phyloP scores from a whole-genome alignment of 2,797 vertebrate genomes.

The Pelodytes ibericus region DNA sequence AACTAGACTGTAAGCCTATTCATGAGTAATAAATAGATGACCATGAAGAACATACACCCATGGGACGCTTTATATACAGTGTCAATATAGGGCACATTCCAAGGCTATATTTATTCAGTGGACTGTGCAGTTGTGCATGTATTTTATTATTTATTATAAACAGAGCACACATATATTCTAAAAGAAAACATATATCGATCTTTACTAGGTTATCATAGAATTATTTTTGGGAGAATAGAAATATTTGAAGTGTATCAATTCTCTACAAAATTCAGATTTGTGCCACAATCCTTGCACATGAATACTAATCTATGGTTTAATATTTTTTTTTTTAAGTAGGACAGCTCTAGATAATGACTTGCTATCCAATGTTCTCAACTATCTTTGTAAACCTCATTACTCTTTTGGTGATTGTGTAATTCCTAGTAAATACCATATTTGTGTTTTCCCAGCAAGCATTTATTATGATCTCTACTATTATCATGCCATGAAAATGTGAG shows the following conservation, averaged over 20 bases:
- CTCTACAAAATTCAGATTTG: conserved; percentile 1
- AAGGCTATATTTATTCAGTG: too few species aligned
- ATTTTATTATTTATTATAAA: too few species aligned
- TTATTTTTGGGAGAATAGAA: too few species aligned
- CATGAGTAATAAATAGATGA: too few species aligned
- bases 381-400: conserved; percentile 7
- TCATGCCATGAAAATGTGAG: background rate
- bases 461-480: background rate
- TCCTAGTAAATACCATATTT: conserved; percentile 10
- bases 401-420: conserved; percentile 19
- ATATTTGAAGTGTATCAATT: background rate
- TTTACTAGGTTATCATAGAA: too few species aligned
- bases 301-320: conserved; percentile 3
- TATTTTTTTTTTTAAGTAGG: conserved; percentile 4
- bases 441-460: background rate
- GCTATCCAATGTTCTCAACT: conserved; percentile 34
- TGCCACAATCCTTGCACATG: background rate
- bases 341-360: conserved; percentile 8
- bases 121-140: too few species aligned
- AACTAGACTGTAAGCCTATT: too few species aligned
- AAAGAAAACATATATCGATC: too few species aligned
- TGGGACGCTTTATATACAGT: too few species aligned
- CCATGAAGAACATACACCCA: too few species aligned
- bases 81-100: too few species aligned
- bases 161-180: too few species aligned